Evolutionary conservation across 1,140 invertebrate species (phyloP).

Genomic region (Argopecten irradians): DNA sequence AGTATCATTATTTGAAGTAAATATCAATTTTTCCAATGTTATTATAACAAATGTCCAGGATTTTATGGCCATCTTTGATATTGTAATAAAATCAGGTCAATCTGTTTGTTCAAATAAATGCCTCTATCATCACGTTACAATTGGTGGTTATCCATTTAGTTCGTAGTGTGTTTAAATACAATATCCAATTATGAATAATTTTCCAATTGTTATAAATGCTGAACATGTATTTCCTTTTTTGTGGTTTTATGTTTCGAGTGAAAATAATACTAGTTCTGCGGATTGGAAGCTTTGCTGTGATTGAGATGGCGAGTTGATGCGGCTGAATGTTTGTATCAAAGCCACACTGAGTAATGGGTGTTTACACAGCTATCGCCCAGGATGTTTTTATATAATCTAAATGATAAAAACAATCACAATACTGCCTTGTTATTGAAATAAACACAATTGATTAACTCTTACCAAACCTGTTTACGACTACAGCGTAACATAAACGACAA

Average conservation of each 20-base stretch:
- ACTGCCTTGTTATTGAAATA: conserved; percentile 18
- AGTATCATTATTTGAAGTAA: too few species aligned
- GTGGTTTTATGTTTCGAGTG: background rate
- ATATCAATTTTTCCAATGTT: too few species aligned
- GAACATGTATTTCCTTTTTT: background rate
- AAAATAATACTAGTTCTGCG: background rate
- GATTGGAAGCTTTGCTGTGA: too few species aligned
- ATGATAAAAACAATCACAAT: conserved; percentile 23
- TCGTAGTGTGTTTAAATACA: background rate
- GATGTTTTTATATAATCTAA: conserved; percentile 22
- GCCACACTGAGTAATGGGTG: background rate
- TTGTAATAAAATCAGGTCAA: too few species aligned
- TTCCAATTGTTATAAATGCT: background rate
- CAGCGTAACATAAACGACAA: background rate
- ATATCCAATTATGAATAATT: background rate
- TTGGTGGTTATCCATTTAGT: background rate
- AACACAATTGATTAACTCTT: conserved; percentile 17
- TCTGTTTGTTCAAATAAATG: too few species aligned
- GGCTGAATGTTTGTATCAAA: background rate
- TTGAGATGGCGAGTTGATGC: background rate
- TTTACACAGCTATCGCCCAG: background rate
- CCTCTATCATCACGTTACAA: too few species aligned
- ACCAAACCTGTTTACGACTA: background rate
- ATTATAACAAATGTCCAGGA: too few species aligned
- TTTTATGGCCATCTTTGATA: too few species aligned